Base-by-base conservation (phyloP, 2,888 invertebrate genomes). In the Seira musarum region DNA sequence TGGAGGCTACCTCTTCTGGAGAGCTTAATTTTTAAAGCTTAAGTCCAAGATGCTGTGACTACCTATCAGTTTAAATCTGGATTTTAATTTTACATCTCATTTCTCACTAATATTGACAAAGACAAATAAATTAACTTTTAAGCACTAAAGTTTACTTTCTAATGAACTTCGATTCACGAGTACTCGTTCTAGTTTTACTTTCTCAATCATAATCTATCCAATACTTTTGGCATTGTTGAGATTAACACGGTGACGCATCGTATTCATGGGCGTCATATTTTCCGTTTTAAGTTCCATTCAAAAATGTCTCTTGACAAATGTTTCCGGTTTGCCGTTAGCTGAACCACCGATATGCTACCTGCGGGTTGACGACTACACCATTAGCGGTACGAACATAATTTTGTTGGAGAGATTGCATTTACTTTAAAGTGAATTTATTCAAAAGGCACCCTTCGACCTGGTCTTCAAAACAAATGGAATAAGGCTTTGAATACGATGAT, bases 401-500 rank as follows among this genome's bases (percentile, higher is more conserved):
- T n/a, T n/a, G n/a, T n/a, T n/a, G 61, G 61, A 61, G 10, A 13
- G 24, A 53, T 49, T 35, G 46, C 17, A 21, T 49, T 53, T 6
- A 68, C 53, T 8, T 46, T 53, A 68, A 53, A 53, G 53, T 22
- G 15, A 30, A 5, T 30, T 5, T 8, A 30, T 30, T 30, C 8
- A 8, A n/a, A 22, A 82, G 82, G 82, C 8, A 53, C 79, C 8
- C 69, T 83, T 3, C 21, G 81, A 63, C 46, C 53, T 40, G 81
- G 83, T 19, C 49, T 71, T 1, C 73, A 83, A 15, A 80, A 80
- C 3, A 81, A 83, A 46, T 83, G 85, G 85, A 83, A 84, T 64
- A 64, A 82, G 17, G 71, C 80, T 0, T 61, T 85, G 68, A 80
- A 81, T 22, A 81, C 83, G 0, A 84, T 85, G 85, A 83, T 85